These are phyloP conservation scores for Columba livia DNA, from an alignment of 2,113 vertebrate species.

Conservation along the genomic window DNA sequence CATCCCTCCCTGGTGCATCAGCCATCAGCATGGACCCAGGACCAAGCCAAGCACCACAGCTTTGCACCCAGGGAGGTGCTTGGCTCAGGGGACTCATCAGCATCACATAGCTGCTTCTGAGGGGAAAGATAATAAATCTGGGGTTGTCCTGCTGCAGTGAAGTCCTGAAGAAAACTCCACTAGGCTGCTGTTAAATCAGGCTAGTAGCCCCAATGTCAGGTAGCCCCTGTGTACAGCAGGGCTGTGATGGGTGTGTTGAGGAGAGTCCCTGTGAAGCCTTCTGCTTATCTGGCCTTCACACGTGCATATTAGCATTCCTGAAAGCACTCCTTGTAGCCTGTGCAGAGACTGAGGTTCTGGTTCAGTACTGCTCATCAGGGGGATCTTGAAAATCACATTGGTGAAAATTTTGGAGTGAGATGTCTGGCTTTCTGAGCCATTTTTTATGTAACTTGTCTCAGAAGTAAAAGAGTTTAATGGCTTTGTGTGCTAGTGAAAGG, in stretches of 20 bases:
- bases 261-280: neutral
- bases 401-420: neutral
- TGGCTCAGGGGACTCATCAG: accelerated
- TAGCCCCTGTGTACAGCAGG: neutral
- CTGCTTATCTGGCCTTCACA: neutral
- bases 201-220: neutral
- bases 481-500: neutral
- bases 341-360: neutral
- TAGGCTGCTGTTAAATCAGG: neutral
- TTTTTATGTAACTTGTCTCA: neutral
- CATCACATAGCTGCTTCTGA: neutral
- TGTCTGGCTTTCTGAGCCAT: neutral
- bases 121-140: neutral
- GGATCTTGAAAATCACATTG: neutral
- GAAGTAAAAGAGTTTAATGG: neutral
- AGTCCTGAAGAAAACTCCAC: neutral
- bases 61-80: neutral
- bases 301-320: neutral
- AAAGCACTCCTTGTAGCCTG: neutral
- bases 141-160: neutral
- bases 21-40: accelerated
- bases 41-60: neutral
- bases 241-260: neutral
- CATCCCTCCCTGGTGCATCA: neutral
- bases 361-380: neutral